Evolutionary conservation across 1,140 invertebrate species (phyloP), one percentile per base, ranked within the genome.

Genomic region (Pectinophora gossypiella): DNA sequence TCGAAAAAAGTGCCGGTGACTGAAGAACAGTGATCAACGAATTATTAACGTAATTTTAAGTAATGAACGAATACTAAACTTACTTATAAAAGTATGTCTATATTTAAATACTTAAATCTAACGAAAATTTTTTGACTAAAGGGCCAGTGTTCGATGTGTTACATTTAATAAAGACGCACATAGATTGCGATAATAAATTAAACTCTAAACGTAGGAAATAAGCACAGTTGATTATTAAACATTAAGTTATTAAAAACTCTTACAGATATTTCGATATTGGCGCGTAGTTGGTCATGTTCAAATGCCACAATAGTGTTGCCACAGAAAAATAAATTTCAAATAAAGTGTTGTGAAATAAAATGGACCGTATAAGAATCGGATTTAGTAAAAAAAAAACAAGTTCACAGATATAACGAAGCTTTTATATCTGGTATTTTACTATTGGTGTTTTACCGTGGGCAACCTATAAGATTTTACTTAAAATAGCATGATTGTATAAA

Each of bases 91-190:
- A 44, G 19, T 44, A 66, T n/a, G 54, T 72, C 68, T 78, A 83
- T 66, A 76, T 78, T 53, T 78, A 84, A 85, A 82, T 83, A 85
- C 77, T 85, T 85, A 85, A 68, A 59, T 22, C 77, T 83, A 85
- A 82, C 64, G 63, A 79, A 81, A 76, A 67, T 65, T 45, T n/a
- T 68, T 75, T 85, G 79, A 82, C 79, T 80, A 81, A 78, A 73
- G 54, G 64, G 71, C 75, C 78, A 76, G 69, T 80, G 72, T 80
- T 84, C 70, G 70, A 76, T 77, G 75, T 78, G 71, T 66, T 59
- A 61, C 56, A 59, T 53, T 19, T 19, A 44, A 32, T 32, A 12
- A 32, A 3, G 27, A 32, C 27, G n/a, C 1, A 32, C 9, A n/a
- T 32, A 12, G 27, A 12, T 32, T 32, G 2, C 27, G n/a, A 32